Base-by-base conservation (phyloP, 2,797 vertebrate genomes). In the Cyprinodon diabolis region DNA sequence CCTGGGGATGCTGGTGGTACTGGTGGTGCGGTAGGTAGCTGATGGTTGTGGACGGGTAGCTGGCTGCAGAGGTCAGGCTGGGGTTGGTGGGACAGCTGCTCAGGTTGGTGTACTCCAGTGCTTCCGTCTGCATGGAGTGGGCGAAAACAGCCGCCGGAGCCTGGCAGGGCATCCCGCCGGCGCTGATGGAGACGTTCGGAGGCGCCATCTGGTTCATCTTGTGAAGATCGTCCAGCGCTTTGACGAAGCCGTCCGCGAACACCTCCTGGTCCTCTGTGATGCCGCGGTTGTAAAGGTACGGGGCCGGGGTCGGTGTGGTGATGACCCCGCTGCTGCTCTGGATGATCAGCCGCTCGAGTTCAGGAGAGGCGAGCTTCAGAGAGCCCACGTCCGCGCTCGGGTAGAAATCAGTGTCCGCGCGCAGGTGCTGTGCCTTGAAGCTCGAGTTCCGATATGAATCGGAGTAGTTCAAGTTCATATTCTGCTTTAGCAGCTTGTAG, bases 201-300 rank as follows among this genome's bases (percentile, higher is more conserved):
- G 97, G 97, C 0, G 95, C 95, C 89, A 97, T 96, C 80, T 97
- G 96, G 94, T 98, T 98, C 95, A 98, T 97, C 87, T 97, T 98
- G 93, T 98, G 96, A 14, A 99, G 94, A 80, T 99, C 97, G 92
- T 98, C 97, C 84, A 98, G 83, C 0, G 97, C 97, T 92, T 97
- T 97, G 1, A 98, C 95, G 74, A 98, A 98, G 52, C 96, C 96
- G 65, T 97, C 96, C 0, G 95, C 94, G 72, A 98, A 99, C 11
- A 95, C 96, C 86, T 98, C 97, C 86, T 98, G 96, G 77, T 99
- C 97, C 84, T 97, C 97, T 0, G 96, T 94, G 92, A 96, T 96
- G 3, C 95, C 93, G 69, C 97, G 95, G 72, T 89, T 85, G 93
- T 95, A 96, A 40, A 95, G 94, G 92, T 91, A 96, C 88, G 96